These are phyloP conservation scores for Catostomus latipinnis DNA, from an alignment of 2,797 vertebrate genomes.

Conservation along the genomic window DNA sequence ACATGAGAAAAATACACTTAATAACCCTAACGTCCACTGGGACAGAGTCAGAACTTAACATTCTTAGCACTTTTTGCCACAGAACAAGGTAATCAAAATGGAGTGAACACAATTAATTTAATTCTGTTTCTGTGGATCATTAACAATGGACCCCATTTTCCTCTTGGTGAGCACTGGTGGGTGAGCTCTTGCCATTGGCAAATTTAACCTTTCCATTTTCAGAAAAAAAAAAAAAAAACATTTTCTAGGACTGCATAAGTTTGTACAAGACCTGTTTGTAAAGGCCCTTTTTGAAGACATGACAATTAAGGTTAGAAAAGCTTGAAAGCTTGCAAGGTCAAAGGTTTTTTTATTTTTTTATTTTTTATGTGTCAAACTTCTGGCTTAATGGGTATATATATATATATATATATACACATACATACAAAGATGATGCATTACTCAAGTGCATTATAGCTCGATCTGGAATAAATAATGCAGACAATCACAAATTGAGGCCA, in stretches of 20 bases:
- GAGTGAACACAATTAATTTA: slow-evolving; percentile 48
- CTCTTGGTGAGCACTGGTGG: slow-evolving; percentile 40
- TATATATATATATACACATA: no score
- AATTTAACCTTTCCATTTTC: slow-evolving; percentile 44
- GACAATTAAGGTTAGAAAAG: slow-evolving; percentile 1
- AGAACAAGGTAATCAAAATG: slow-evolving; percentile 44
- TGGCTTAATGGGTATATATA: no score
- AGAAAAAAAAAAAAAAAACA: not conserved
- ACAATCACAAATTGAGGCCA: no score
- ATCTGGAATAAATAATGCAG: no score
- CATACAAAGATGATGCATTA: no score
- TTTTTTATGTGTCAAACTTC: not conserved
- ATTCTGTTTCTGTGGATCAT: slow-evolving; percentile 64
- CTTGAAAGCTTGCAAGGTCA: not conserved
- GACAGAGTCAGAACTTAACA: slow-evolving; percentile 30
- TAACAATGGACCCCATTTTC: slow-evolving; percentile 64
- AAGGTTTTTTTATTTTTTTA: not conserved
- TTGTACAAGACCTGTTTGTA: not conserved
- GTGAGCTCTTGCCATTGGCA: slow-evolving; percentile 45
- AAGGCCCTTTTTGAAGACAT: not conserved
- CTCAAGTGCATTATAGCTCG: no score
- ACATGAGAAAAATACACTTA: slow-evolving; percentile 33
- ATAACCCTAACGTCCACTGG: slow-evolving; percentile 12
- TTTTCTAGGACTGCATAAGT: not conserved
- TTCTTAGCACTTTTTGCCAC: slow-evolving; percentile 7